A percentile compares a stretch with the other conserved stretches of the same genome.
Conservation (phyloP, 2,113 vertebrate species). For the Platysteira castanea region DNA sequence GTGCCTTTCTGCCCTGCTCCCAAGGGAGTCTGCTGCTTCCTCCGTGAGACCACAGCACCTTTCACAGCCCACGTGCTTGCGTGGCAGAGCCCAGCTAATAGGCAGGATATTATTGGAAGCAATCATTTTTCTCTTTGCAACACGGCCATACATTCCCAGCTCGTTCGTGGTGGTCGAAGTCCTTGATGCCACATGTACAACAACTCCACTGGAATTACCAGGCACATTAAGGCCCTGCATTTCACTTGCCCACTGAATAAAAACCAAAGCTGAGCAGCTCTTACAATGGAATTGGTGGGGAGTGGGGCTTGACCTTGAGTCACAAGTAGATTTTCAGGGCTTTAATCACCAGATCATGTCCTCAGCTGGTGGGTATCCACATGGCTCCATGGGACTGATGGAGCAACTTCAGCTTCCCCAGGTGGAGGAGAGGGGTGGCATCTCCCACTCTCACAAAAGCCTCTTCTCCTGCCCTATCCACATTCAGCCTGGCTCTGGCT, state of each 20-base stretch:
- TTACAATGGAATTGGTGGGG: background rate
- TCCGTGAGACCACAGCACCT: background rate
- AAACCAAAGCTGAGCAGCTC: background rate
- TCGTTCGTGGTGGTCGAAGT: rapidly evolving
- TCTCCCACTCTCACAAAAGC: background rate
- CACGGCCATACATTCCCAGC: background rate
- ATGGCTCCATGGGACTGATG: background rate
- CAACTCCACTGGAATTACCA: background rate
- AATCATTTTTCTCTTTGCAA: background rate
- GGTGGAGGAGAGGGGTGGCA: background rate
- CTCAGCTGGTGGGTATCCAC: background rate
- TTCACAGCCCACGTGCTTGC: background rate
- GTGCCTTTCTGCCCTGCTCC: background rate
- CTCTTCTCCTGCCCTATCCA: background rate
- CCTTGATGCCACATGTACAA: background rate
- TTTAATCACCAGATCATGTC: rapidly evolving
- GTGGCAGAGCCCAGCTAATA: background rate
- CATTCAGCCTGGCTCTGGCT: background rate
- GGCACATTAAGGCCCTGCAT: background rate
- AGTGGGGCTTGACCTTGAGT: background rate
- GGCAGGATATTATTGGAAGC: background rate
- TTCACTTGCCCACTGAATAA: background rate
- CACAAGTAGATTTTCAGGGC: background rate
- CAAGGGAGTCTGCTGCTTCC: background rate
- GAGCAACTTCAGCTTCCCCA: background rate